Base-by-base conservation (phyloP, 2,113 vertebrate species). In the Onychostoma macrolepis region DNA sequence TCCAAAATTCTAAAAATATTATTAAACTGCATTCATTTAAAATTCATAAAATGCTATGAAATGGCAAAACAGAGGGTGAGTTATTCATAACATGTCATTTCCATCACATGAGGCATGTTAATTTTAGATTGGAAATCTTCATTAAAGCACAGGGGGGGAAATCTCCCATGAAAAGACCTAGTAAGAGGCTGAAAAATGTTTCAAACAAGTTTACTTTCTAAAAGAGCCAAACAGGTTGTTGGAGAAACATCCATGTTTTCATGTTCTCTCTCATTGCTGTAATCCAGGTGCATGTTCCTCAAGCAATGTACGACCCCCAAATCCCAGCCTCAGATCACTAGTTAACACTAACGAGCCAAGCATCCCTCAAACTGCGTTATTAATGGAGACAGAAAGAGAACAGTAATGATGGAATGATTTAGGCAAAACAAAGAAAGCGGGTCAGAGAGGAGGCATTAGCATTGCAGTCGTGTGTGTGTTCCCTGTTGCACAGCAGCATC, bases 381-480 rank as follows among this genome's bases (percentile, higher is more conserved):
- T 80, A 41, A 21, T 2, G 4, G 85, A 79, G 45, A 86, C 76
- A 86, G 85, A 86, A 56, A 11, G 75, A 86, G 85, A 86, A 69
- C 76, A 53, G 61, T 2, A 43, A 78, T 69, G 84, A 77, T 77
- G 53, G 41, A 63, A 24, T 28, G 72, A 82, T 86, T 71, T 36
- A 36, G 30, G 26, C 61, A 24, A 33, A 84, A 77, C 45, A 26
- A 17, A 63, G 85, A 81, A 72, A 72, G 21, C 67, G 43, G n/a
- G 50, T 74, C 26, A 28, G 85, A 38, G 48, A 10, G n/a, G 65
- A 41, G 17, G 36, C 76, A 36, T 53, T 38, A 41, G 36, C 63
- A 78, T 50, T 86, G 67, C 28, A 41, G 84, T 45, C 48, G 33
- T 79, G 58, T 63, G 76, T 53, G n/a, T n/a, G 30, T 77, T 53